Percentiles rank a stretch among this genome's conserved stretches.
Conservation (phyloP, 2,113 vertebrate species). For the Syngnathus typhle region DNA sequence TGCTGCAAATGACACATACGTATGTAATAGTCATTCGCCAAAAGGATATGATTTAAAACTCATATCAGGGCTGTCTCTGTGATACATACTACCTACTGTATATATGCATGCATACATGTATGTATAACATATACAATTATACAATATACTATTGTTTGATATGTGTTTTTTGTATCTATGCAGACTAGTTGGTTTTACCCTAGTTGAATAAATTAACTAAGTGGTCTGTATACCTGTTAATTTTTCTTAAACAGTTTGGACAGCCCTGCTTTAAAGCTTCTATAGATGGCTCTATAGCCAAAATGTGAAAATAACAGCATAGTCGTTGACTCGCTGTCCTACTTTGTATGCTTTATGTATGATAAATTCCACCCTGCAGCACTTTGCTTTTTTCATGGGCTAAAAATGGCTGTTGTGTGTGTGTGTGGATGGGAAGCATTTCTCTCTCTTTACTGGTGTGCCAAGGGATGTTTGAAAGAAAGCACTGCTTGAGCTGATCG, state of each 20-base stretch:
- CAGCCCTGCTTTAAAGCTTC: background rate
- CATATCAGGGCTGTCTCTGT: too few relatives aligned
- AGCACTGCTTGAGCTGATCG: constrained; percentile 33
- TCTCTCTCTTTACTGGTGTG: constrained; percentile 38
- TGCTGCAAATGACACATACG: too few relatives aligned
- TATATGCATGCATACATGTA: too few relatives aligned
- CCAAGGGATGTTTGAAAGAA: background rate
- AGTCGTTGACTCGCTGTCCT: background rate
- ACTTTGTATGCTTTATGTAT: constrained; percentile 1
- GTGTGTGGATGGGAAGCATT: constrained; percentile 35
- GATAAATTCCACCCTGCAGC: background rate
- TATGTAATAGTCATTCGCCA: too few relatives aligned
- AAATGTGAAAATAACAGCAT: background rate
- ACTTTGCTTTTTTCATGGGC: background rate
- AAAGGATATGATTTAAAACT: too few relatives aligned
- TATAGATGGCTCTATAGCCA: background rate
- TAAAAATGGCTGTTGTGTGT: constrained; percentile 1
- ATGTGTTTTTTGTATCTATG: too few relatives aligned
- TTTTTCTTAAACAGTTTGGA: background rate
- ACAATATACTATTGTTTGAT: too few relatives aligned
- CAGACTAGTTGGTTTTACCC: too few relatives aligned
- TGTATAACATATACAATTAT: too few relatives aligned
- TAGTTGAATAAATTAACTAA: too few relatives aligned
- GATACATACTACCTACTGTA: too few relatives aligned
- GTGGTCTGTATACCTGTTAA: too few relatives aligned